Conservation (phyloP, 2,113 vertebrate genomes). For the Peromyscus californicus region DNA sequence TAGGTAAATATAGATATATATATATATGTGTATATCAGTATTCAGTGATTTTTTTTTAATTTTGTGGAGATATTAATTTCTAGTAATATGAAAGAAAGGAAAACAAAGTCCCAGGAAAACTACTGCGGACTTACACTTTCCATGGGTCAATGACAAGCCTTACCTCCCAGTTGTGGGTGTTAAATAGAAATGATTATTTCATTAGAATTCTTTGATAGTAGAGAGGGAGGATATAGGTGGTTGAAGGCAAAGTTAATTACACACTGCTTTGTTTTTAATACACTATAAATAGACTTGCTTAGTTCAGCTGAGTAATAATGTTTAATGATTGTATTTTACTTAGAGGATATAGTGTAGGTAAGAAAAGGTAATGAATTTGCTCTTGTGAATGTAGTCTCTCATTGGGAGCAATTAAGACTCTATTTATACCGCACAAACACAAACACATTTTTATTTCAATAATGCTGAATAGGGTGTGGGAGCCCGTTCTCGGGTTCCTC, state of each 20-base stretch:
- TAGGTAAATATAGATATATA: background rate
- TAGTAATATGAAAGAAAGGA: background rate
- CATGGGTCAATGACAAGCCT: background rate
- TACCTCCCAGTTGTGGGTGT: background rate
- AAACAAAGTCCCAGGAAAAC: background rate
- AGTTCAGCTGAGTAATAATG: constrained; percentile 3
- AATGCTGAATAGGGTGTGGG: background rate
- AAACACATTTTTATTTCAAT: background rate
- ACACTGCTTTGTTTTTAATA: constrained; percentile 25
- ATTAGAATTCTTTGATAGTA: constrained; percentile 27
- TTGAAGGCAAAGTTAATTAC: constrained; percentile 44
- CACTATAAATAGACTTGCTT: constrained; percentile 42
- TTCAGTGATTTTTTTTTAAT: background rate
- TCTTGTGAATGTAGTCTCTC: constrained; percentile 36
- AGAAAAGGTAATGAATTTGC: constrained; percentile 54
- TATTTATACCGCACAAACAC: constrained; percentile 49
- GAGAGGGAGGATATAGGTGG: background rate
- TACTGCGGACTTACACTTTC: background rate
- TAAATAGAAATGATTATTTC: constrained; percentile 45
- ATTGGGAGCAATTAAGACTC: constrained; percentile 68
- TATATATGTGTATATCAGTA: background rate
- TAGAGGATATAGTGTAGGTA: constrained; percentile 43
- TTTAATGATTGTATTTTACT: constrained; percentile 71
- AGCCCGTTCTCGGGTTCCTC: too few relatives aligned
- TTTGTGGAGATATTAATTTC: background rate